Base-by-base conservation (phyloP, 2,797 vertebrate species). In the Premnoplex brunnescens region DNA sequence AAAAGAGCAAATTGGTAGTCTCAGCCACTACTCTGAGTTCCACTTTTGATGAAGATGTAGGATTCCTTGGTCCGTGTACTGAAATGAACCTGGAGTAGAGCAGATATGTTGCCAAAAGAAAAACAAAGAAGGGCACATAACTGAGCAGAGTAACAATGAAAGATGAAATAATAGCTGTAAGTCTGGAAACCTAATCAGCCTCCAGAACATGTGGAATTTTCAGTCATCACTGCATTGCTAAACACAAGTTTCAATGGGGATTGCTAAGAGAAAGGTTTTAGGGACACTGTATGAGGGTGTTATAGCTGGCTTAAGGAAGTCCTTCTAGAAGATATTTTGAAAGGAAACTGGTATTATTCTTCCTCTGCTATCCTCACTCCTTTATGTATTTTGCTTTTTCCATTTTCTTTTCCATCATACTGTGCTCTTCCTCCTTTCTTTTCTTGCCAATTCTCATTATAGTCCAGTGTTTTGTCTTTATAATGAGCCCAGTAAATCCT, bases 191-290 rank as follows among this genome's bases (percentile, higher is more conserved):
- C 41, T 60, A 91, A 93, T 72, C 69, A 93, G 55, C 84, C 82
- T 95, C 56, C 77, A 95, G 90, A 94, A 96, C 94, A 96, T 71
- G 74, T 30, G 95, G 64, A 63, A 64, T 88, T 95, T 96, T 95
- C 75, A 87, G 88, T 93, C 91, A 93, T 93, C 82, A 30, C 24
- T 83, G 22, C 12, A 4, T 71, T 52, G 44, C 44, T 80, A 72
- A 51, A 8, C 72, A 21, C n/a, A 75, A 8, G 12, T 52, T 91
- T 64, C 64, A 83, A 13, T 19, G 10, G 26, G 11, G 4, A 6
- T 39, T 87, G 63, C 68, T 83, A 68, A 56, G 37, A 74, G 27
- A 56, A 86, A 60, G 43, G 10, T 4, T 82, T 89, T 55, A 1
- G 41, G 44, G 62, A 81, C 9, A 3, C n/a, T 64, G 2, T 34